phyloP scores from a whole-genome alignment of 2,888 invertebrate genomes.

The Drosophila silvestris region DNA sequence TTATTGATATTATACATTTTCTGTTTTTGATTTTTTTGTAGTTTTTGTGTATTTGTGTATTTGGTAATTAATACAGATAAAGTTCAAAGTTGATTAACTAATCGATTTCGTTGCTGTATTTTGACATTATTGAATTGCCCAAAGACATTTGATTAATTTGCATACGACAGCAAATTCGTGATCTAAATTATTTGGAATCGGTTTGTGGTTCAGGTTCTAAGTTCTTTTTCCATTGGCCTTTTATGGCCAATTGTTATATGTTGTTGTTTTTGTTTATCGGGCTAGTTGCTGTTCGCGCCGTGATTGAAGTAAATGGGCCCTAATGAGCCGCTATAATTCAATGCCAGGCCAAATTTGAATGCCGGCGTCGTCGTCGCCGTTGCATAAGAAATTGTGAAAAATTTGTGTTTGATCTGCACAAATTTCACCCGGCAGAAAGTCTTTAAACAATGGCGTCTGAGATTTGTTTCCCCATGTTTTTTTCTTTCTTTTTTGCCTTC shows the following conservation, averaged over 20 bases:
- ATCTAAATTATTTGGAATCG: slow-evolving; percentile 83
- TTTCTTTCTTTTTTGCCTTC: slow-evolving; percentile 33
- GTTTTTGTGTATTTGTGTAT: slow-evolving; percentile 11
- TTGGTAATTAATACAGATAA: slow-evolving; percentile 66
- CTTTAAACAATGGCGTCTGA: slow-evolving; percentile 63
- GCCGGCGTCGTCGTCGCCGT: slow-evolving; percentile 24
- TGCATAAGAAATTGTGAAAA: slow-evolving; percentile 55
- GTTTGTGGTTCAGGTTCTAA: slow-evolving; percentile 21
- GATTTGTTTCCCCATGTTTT: slow-evolving; percentile 51
- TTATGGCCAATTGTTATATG: slow-evolving; percentile 78
- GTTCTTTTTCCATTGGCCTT: slow-evolving; percentile 50
- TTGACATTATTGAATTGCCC: slow-evolving; percentile 80
- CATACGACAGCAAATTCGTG: slow-evolving; percentile 86
- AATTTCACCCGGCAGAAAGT: slow-evolving; percentile 71
- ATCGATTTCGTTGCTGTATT: slow-evolving; percentile 70
- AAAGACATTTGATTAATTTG: slow-evolving; percentile 85
- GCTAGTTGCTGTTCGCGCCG: slow-evolving; percentile 38
- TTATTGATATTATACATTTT: slow-evolving; percentile 7
- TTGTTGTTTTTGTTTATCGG: slow-evolving; percentile 25
- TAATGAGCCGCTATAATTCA: slow-evolving; percentile 77
- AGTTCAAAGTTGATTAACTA: slow-evolving; percentile 59
- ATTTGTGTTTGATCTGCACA: slow-evolving; percentile 44
- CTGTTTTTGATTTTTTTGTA: slow-evolving; percentile 64
- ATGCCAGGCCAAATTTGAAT: slow-evolving; percentile 72
- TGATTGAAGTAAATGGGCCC: slow-evolving; percentile 75